Evolutionary conservation across 1,140 invertebrate species (phyloP), one percentile per base, ranked within the genome.

Genomic region (Achroia grisella): DNA sequence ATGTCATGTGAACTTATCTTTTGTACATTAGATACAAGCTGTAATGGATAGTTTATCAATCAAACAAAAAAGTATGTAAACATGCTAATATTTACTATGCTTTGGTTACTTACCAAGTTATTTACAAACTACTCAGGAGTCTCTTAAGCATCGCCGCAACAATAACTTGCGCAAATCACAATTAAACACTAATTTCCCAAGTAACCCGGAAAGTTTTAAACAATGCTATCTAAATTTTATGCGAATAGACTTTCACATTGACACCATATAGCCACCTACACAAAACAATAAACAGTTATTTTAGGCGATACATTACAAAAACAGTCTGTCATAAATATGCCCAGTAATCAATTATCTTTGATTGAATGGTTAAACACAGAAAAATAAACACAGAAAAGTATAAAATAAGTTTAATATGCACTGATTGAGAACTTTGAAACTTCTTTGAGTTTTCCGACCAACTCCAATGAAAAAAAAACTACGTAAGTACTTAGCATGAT

Each of bases 171-270:
- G 58, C 66, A 77, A 77, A 58, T 45, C 37, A 48, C 61, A 52
- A 53, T 62, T 48, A 62, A 46, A 58, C 34, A 44, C 39, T 50
- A 66, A 73, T 76, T 76, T 78, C 73, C 63, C 69, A 78, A 60
- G 54, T 61, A 69, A 78, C 69, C 66, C 62, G 71, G 74, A 77
- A 78, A 70, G 62, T 65, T 68, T 67, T 48, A 61, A 80, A 84
- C 80, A 84, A 84, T 84, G 75, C 75, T 71, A 73, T 73, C 68
- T 70, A 77, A 84, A 81, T 75, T 84, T 77, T 80, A 84, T 80
- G 77, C 76, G 71, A 81, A 81, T 71, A 81, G 74, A 84, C 80
- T 84, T 84, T 84, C 80, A 81, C 80, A 81, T 76, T 56, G 62
- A 62, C 61, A 74, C 65, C 70, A 67, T 52, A 62, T 69, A 75